Conservation (phyloP, 2,113 vertebrate genomes). For the Syngnathoides biaculeatus region DNA sequence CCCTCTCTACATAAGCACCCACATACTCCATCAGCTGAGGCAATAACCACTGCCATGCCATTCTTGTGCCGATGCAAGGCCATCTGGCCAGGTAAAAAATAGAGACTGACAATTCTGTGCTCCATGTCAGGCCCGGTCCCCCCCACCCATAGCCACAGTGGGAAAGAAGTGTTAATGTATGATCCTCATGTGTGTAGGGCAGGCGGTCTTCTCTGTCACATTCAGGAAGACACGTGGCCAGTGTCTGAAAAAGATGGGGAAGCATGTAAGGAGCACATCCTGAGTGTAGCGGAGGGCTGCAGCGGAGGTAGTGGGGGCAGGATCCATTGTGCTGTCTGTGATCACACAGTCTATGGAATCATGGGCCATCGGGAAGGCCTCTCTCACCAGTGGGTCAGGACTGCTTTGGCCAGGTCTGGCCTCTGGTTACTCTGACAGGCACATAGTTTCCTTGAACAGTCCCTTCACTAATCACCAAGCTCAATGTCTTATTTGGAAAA, state of each 20-base stretch:
- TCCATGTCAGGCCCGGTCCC: constrained; percentile 67
- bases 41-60: constrained; percentile 60
- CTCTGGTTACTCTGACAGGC: constrained; percentile 36
- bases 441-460: constrained; percentile 22
- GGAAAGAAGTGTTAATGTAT: constrained; percentile 72
- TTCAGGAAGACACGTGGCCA: constrained; percentile 75
- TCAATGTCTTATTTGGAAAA: constrained; percentile 9
- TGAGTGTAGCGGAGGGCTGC: constrained; percentile 68
- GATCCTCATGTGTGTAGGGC: constrained; percentile 61
- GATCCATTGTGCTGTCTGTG: constrained; percentile 26
- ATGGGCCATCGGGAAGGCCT: constrained; percentile 68
- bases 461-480: constrained; percentile 11
- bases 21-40: constrained; percentile 66
- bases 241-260: constrained; percentile 76
- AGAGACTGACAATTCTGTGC: constrained; percentile 71
- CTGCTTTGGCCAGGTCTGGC: constrained; percentile 43
- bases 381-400: constrained; percentile 66
- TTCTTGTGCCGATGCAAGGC: constrained; percentile 69
- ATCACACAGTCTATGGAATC: constrained; percentile 73
- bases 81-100: constrained; percentile 76
- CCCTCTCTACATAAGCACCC: constrained; percentile 70
- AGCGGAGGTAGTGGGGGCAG: constrained; percentile 53
- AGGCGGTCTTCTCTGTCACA: constrained; percentile 63
- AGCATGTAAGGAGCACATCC: constrained; percentile 67
- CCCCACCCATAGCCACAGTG: constrained; percentile 24